Evolutionary conservation across 2,113 vertebrate genomes (phyloP), one percentile per base, ranked within the genome.

Genomic region (Nipponia nippon): DNA sequence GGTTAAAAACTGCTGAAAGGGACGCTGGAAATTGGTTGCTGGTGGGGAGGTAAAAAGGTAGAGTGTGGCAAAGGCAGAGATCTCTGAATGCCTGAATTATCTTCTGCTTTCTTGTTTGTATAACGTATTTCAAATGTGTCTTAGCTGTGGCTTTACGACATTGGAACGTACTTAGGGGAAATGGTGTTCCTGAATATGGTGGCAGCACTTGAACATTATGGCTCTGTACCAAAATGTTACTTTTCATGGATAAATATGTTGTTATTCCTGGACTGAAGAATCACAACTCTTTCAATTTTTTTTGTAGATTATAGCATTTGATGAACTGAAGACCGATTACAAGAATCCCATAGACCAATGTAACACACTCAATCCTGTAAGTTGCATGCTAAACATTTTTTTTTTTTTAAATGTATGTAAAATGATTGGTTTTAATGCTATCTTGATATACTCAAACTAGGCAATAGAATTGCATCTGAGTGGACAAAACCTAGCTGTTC

Each of bases 321-420:
- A 99, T 98, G 99, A 99, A 93, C 97, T 99, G 98, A 99, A 99
- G 98, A 99, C 99, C 0, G 99, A 99, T 95, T 99, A 99, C 99
- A 99, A 99, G 98, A 99, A 99, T 95, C 99, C 99, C 91, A 99
- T 99, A 99, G 99, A 99, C 98, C 99, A 99, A 76, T 99, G 99
- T 98, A 99, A 99, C 97, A 99, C 99, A 46, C 98, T 99, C 97
- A 99, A 99, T 97, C 99, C 99, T 97, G 99, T 99, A 98, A 99
- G 99, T 99, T 89, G 75, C 72, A 20, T 13, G 29, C 34, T 46
- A 26, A 61, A 56, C 29, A 1, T 30, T 76, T 92, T 77, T 38
- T 26, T 81, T 86, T 62, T 40, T 30, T 81, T 92, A 81, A 61
- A 79, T 38, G 21, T 10, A 7, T n/a, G 75, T 87, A 40, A 58